Evolutionary conservation across 2,797 vertebrate genomes (phyloP).

Genomic region (Nyctalus aviator): DNA sequence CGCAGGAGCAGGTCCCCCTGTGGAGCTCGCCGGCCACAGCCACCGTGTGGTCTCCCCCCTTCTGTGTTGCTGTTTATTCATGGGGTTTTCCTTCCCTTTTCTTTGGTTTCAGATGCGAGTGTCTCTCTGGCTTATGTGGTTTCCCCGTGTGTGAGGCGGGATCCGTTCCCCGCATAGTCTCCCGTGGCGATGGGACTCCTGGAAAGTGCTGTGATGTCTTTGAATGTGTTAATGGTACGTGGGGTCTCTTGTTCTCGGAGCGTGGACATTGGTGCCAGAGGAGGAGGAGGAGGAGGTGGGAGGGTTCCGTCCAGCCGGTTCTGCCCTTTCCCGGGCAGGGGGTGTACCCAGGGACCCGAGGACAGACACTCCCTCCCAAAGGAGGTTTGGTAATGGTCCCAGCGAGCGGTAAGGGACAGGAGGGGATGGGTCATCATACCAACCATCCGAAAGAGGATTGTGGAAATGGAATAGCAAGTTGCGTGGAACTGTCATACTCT

Average conservation of each 20-base stretch:
- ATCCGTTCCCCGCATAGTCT: conserved; percentile 91
- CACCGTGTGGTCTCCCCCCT: conserved; percentile 67
- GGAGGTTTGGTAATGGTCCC: not conserved
- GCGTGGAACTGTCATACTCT: not conserved
- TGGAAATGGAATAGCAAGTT: not conserved
- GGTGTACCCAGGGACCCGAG: not conserved
- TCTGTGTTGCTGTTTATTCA: conserved; percentile 84
- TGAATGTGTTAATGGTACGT: conserved; percentile 94
- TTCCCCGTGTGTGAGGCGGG: conserved; percentile 92
- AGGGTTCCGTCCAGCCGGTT: conserved; percentile 50
- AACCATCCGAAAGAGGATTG: not conserved
- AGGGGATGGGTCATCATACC: not conserved
- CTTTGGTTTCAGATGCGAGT: conserved; percentile 93
- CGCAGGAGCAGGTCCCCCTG: not conserved
- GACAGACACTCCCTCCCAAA: not conserved
- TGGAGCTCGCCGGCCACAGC: not conserved
- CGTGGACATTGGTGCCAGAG: conserved; percentile 64
- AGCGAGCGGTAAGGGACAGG: not conserved
- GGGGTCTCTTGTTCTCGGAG: conserved; percentile 77
- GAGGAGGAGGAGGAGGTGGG: conserved; percentile 70
- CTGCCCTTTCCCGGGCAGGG: conserved; percentile 50
- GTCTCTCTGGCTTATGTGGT: conserved; percentile 92
- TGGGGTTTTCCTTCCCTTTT: conserved; percentile 84
- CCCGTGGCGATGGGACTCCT: conserved; percentile 92
- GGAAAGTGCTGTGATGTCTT: conserved; percentile 95